phyloP scores from a whole-genome alignment of 2,888 invertebrate genomes.

The Cyrtodaria siliqua region DNA sequence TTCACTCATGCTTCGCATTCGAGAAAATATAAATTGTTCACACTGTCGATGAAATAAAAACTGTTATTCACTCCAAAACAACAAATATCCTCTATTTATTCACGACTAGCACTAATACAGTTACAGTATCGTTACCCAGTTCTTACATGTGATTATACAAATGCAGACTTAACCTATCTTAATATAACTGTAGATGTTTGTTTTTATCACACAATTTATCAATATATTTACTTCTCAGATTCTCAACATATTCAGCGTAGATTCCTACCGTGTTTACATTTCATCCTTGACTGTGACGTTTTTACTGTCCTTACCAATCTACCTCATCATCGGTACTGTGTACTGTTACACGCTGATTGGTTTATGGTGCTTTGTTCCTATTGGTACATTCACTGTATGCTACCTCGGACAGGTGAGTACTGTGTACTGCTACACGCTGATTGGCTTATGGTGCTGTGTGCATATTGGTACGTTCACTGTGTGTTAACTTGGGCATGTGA shows the following conservation, averaged over 20 bases:
- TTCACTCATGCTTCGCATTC: too few species aligned
- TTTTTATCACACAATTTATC: too few species aligned
- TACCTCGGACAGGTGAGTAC: slow-evolving; percentile 55
- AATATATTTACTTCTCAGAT: slow-evolving; percentile 36
- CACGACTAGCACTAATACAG: too few species aligned
- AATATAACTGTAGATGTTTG: too few species aligned
- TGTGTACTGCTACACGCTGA: slow-evolving; percentile 38
- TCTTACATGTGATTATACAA: too few species aligned
- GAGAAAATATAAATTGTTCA: too few species aligned
- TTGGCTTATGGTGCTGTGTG: neutral
- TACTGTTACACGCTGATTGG: slow-evolving; percentile 52
- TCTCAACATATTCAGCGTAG: slow-evolving; percentile 57
- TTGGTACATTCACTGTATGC: slow-evolving; percentile 48
- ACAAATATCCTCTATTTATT: too few species aligned
- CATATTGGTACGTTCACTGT: slow-evolving; percentile 42
- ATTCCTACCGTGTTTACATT: slow-evolving; percentile 53
- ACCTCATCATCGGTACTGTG: slow-evolving; percentile 43
- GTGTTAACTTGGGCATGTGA: slow-evolving; percentile 55
- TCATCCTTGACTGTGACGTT: slow-evolving; percentile 37
- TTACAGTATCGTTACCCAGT: too few species aligned
- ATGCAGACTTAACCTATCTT: too few species aligned
- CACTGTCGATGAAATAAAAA: too few species aligned
- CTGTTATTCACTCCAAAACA: too few species aligned
- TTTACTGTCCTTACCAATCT: slow-evolving; percentile 50
- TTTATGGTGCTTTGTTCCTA: too few species aligned